Base-by-base conservation (phyloP, 2,888 invertebrate genomes). In the Drosophila diplacantha region DNA sequence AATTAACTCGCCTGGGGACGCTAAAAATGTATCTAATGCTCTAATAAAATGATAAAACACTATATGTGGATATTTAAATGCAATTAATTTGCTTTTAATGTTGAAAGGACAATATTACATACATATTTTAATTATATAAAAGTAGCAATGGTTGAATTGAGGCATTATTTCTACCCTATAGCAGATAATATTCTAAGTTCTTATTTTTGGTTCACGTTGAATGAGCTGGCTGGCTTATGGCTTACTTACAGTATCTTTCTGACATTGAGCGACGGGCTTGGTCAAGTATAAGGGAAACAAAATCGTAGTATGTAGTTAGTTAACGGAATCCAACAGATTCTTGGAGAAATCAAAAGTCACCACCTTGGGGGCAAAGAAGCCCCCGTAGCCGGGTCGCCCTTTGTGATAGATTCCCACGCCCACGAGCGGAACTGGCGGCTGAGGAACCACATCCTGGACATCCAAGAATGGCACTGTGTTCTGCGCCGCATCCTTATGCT, bases 381-480 rank as follows among this genome's bases (percentile, higher is more conserved):
- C 96, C 5, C 95, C 95, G 52, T 91, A 94, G 50, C 91, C 91
- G 1, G 85, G 84, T 18, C 89, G 88, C 2, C 94, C 94, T 81
- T 95, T 94, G 88, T 95, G 94, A 81, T 92, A 92, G 46, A 96
- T 88, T 0, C 95, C 95, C 2, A 94, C 92, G 0, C 96, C 96
- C 46, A 92, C 90, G 0, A 94, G 86, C n/a, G 95, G 91, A 0
- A 92, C 90, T 0, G 93, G 90, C 0, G 93, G 92, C 62, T 87
- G 85, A 0, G 94, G 92, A 57, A 90, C 89, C 0, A 95, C 92
- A 5, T 92, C 91, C 85, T 95, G 95, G 64, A 92, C 90, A 85
- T 96, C 95, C 18, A 95, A 86, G 86, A 93, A 96, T 0, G 96
- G 95, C 55, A 96, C 92, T 0, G 95, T 94, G 70, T 92, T 93